Evolutionary conservation across 2,797 vertebrate genomes (phyloP), one percentile per base, ranked within the genome.

Genomic region (Squalus acanthias): DNA sequence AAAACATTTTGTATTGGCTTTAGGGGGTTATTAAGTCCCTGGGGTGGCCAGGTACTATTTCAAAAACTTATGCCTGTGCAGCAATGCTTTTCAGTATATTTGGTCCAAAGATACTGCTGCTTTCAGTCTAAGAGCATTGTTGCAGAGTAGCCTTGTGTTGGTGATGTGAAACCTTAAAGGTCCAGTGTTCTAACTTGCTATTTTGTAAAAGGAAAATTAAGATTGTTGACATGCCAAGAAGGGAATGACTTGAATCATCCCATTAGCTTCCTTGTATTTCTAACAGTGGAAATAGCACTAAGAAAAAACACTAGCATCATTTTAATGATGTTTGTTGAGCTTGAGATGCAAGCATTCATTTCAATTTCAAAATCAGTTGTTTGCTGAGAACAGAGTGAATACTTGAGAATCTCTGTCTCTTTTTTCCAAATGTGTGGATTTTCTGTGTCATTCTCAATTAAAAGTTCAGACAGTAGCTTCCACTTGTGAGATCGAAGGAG

Each of bases 1-100:
- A 76, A 95, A 76, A 76, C 94, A 76, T 95, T 76, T 33, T 95
- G 94, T 95, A 95, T 95, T 95, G 53, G 94, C 94, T 95, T 95
- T 74, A 95, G 94, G 94, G 94, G 70, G 70, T 95, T 76, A 60
- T 95, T 95, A 76, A 95, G 70, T 95, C 94, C 94, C 70, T 95
- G 94, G 94, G 94, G 94, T 95, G 70, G 94, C 70, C 29, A 57
- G 70, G 50, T 74, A 76, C 50, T 76, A 76, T 74, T 95, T n/a
- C 70, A 76, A 76, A 76, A 57, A 9, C 94, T 72, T 95, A 33
- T 10, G 29, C 69, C 53, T 76, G 94, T n/a, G 29, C 53, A 74
- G 39, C 94, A 76, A 76, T 76, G 65, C n/a, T 24, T 69, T 93
- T 69, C 17, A 46, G 20, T 69, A 65, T 46, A 69, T 93, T 46